Evolutionary conservation across 2,113 vertebrate species (phyloP).

Genomic region (Acanthochromis polyacanthus): DNA sequence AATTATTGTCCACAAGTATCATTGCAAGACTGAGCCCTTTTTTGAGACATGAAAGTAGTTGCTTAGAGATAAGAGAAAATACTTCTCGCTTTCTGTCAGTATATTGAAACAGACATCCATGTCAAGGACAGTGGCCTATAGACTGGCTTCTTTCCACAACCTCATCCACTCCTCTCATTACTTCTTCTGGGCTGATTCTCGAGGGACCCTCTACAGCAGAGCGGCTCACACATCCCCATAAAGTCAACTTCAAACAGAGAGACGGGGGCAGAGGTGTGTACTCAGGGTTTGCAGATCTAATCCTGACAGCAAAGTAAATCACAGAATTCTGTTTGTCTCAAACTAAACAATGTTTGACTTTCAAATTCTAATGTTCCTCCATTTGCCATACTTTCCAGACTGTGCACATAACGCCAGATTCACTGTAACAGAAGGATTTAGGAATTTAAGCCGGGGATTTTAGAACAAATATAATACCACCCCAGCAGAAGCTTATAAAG

Average conservation of each 20-base stretch:
- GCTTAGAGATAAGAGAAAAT: slow-evolving; percentile 6
- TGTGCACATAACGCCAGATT: slow-evolving; percentile 69
- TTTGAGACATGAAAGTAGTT: slow-evolving; percentile 12
- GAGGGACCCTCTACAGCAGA: slow-evolving; percentile 35
- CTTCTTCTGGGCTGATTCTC: slow-evolving; percentile 47
- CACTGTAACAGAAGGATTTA: slow-evolving; percentile 75
- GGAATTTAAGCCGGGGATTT: slow-evolving; percentile 76
- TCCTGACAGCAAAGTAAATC: slow-evolving; percentile 65
- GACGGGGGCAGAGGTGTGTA: slow-evolving; percentile 58
- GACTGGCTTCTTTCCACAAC: slow-evolving; percentile 39
- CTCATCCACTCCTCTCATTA: slow-evolving; percentile 63
- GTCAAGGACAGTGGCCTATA: slow-evolving; percentile 41
- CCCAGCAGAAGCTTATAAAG: slow-evolving; percentile 66
- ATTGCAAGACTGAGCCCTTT: not conserved
- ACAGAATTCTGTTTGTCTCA: slow-evolving; percentile 49
- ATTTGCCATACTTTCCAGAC: slow-evolving; percentile 66
- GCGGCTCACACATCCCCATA: slow-evolving; percentile 56
- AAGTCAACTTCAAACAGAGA: slow-evolving; percentile 63
- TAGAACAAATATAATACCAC: slow-evolving; percentile 76
- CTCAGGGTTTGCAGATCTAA: slow-evolving; percentile 60
- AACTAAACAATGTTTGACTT: slow-evolving; percentile 71
- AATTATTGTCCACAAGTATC: not conserved
- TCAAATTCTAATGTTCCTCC: slow-evolving; percentile 69
- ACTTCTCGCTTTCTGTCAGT: slow-evolving; percentile 3
- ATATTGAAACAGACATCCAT: slow-evolving; percentile 21